Evolutionary conservation across 2,888 invertebrate species (phyloP), one percentile per base, ranked within the genome.

Genomic region (Callimorpha dominula): DNA sequence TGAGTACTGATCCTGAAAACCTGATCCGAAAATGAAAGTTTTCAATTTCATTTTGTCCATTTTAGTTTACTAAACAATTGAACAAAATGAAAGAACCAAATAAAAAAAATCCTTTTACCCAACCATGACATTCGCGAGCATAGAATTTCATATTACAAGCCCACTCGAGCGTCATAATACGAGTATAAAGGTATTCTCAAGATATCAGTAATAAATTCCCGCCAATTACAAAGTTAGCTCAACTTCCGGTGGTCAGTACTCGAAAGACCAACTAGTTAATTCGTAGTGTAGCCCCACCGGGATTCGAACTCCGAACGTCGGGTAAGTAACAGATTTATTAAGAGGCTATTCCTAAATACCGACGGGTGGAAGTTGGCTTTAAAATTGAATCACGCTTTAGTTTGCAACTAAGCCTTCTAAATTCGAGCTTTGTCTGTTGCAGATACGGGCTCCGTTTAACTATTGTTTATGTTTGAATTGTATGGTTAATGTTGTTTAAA

Each of bases 271-370:
- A 90, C 90, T 86, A 93, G 91, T 92, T 93, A 93, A 94, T 93
- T 89, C 89, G 89, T 89, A 88, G 87, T 85, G 86, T 81, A 72
- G 78, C 80, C 86, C 95, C 92, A 87, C 78, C 90, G 95, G 93
- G 94, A 94, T 87, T 92, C 93, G 92, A 94, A 94, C 91, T 89
- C 91, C 88, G 91, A 89, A 90, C 90, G 89, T 83, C 77, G 84
- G 88, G 85, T 91, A 93, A 93, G 92, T 90, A 91, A 90, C 90
- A 93, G 93, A 94, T 95, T 95, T 95, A 95, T 95, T 94, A 91
- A 93, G 92, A 92, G 94, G 91, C 90, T 91, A 91, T 89, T 90
- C 90, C 89, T 88, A 89, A 90, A 89, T 86, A 87, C 89, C 87
- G 84, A 80, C 85, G 84, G 89, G 86, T 82, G 78, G 85, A 89